phyloP scores from a whole-genome alignment of 2,888 invertebrate genomes.

The Ichneumon xanthorius region DNA sequence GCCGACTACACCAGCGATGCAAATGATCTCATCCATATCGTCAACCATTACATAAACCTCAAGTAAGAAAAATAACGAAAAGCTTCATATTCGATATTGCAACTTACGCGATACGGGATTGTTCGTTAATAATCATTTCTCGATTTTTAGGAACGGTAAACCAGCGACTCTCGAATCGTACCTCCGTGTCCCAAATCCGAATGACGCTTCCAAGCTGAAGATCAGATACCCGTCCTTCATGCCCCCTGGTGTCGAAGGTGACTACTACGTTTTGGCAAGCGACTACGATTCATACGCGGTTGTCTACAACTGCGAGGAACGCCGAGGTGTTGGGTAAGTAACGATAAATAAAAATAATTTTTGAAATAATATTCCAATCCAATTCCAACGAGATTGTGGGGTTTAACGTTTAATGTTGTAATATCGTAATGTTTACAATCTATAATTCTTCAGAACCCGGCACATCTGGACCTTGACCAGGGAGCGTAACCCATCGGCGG shows the following conservation, averaged over 20 bases:
- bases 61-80: neutral
- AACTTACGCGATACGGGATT: neutral
- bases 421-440: neutral
- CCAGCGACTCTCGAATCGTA: neutral
- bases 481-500: neutral
- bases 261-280: neutral
- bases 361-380: neutral
- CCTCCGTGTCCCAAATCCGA: neutral
- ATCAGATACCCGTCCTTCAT: neutral
- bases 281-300: neutral
- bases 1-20: neutral
- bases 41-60: neutral
- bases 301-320: neutral
- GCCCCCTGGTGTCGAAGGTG: neutral
- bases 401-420: neutral
- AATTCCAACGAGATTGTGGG: neutral
- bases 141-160: neutral
- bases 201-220: slow-evolving; percentile 9
- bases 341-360: too few species aligned
- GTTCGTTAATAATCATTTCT: neutral
- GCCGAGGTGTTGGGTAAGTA: neutral
- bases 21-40: neutral
- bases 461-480: slow-evolving; percentile 3
- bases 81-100: neutral
- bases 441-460: neutral